Evolutionary conservation across 2,113 vertebrate species (phyloP), one percentile per base, ranked within the genome.

Genomic region (Aythya baeri): DNA sequence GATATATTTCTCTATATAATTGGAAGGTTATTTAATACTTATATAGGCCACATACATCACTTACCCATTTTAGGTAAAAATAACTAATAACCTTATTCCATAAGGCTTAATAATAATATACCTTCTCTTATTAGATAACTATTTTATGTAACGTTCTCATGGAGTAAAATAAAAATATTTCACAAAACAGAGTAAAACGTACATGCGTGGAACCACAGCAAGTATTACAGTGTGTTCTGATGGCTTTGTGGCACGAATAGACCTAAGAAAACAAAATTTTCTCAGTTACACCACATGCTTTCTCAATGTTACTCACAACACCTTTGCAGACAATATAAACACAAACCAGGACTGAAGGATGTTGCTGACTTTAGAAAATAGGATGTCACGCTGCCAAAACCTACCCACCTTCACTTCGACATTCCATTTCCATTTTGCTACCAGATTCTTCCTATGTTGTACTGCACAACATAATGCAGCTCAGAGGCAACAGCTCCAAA

Each of bases 181-280:
- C 50, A 68, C 25, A 49, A 66, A 76, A 29, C 25, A 65, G 68
- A 57, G 7, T 79, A 52, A 68, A 44, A 98, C 99, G 98, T 98
- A 99, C 99, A 13, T 97, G 89, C 96, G 98, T 80, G 99, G 98
- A 93, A 99, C 97, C 18, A 99, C 98, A 27, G 98, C 99, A 7
- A 99, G 97, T 90, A 99, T 98, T 67, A 99, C 98, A 18, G 98
- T 98, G 91, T 99, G 98, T 97, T 99, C 98, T 2, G 99, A 98
- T 59, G 98, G 98, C 79, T 99, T 99, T 41, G 98, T 99, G 86
- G 98, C 98, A 86, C 98, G 98, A 96, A 99, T 99, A 90, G 98
- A 98, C 96, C 99, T 99, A 96, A 88, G 89, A 96, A 22, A 76
- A 97, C 32, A 97, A 96, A 89, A 76, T 61, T 38, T 17, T 80